These are phyloP conservation scores for Paramuricea clavata DNA, from an alignment of 92 coral and sea anemone species.

Conservation along the genomic window DNA sequence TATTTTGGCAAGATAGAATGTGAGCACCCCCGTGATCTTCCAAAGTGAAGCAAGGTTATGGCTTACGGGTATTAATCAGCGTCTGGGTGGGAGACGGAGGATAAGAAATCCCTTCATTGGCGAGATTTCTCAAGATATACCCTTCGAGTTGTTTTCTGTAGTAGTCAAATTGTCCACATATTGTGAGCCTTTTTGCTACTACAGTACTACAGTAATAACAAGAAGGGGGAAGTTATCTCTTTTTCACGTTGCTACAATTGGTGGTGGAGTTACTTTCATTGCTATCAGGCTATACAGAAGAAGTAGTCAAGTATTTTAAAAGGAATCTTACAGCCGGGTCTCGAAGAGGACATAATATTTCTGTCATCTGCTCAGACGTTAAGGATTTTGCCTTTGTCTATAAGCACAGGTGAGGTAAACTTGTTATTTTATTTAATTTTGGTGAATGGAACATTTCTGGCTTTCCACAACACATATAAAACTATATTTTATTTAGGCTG, in stretches of 20 bases:
- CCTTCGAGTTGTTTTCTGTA: constrained; percentile 48
- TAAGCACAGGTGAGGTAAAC: constrained; percentile 67
- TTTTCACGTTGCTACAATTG: constrained; percentile 67
- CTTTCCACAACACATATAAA: constrained; percentile 64
- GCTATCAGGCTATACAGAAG: constrained; percentile 53
- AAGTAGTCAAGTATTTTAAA: constrained; percentile 63
- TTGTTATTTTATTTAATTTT: constrained; percentile 71
- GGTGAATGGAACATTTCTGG: constrained; percentile 80
- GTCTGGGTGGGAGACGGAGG: constrained; percentile 54
- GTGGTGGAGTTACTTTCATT: constrained; percentile 65
- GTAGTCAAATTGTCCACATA: constrained; percentile 56
- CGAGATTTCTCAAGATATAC: constrained; percentile 60
- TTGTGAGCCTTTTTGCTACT: constrained; percentile 59
- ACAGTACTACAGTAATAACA: constrained; percentile 55
- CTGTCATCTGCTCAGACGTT: constrained; percentile 47
- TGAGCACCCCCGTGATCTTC: neutral
- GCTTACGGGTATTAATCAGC: constrained; percentile 45
- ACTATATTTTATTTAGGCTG: neutral
- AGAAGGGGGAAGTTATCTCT: constrained; percentile 75
- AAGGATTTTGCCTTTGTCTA: constrained; percentile 74
- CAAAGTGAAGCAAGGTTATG: constrained; percentile 52
- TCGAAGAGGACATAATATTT: constrained; percentile 32
- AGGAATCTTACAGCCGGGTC: constrained; percentile 49
- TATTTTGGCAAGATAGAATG: neutral
- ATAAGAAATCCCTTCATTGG: constrained; percentile 60